Percentiles rank a stretch among this genome's conserved stretches.
Evolutionary conservation across 1,140 invertebrate species (phyloP).

Genomic region (Diabrotica undecimpunctata): DNA sequence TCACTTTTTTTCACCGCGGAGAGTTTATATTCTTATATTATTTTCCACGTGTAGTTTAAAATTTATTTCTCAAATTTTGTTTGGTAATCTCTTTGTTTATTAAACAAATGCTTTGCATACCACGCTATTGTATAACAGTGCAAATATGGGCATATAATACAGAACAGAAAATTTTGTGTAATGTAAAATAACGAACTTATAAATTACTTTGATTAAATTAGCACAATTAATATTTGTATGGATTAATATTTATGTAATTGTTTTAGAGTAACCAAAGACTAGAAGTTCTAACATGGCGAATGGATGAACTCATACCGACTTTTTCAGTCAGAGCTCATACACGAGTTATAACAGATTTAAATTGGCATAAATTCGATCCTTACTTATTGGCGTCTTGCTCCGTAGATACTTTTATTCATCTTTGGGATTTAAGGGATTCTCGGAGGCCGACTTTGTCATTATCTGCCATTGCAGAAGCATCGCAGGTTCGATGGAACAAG

Average conservation of each 20-base stretch:
- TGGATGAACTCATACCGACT: conserved; percentile 62
- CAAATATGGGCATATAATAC: too few relatives aligned
- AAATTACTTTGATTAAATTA: too few relatives aligned
- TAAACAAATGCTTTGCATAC: too few relatives aligned
- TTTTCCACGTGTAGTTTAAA: too few relatives aligned
- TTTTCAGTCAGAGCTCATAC: conserved; percentile 81
- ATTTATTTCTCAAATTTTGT: too few relatives aligned
- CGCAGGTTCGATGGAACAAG: conserved; percentile 91
- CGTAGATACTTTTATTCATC: conserved; percentile 87
- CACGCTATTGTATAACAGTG: too few relatives aligned
- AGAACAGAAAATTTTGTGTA: too few relatives aligned
- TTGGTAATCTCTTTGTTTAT: too few relatives aligned
- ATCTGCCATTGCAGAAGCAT: conserved; percentile 81
- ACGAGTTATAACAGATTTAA: conserved; percentile 84
- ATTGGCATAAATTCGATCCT: conserved; percentile 89
- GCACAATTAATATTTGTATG: too few relatives aligned
- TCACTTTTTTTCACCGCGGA: too few relatives aligned
- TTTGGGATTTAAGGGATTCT: conserved; percentile 89
- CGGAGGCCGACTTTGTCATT: conserved; percentile 76
- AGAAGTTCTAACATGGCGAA: conserved; percentile 75
- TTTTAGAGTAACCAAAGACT: conserved; percentile 77
- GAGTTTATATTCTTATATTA: too few relatives aligned
- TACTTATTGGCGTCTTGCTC: conserved; percentile 88
- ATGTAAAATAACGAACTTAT: too few relatives aligned
- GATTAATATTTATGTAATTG: not conserved